A percentile compares a stretch with the other conserved stretches of the same genome.
Evolutionary conservation across 2,797 vertebrate species (phyloP).

Genomic region (Geotrypetes seraphini): DNA sequence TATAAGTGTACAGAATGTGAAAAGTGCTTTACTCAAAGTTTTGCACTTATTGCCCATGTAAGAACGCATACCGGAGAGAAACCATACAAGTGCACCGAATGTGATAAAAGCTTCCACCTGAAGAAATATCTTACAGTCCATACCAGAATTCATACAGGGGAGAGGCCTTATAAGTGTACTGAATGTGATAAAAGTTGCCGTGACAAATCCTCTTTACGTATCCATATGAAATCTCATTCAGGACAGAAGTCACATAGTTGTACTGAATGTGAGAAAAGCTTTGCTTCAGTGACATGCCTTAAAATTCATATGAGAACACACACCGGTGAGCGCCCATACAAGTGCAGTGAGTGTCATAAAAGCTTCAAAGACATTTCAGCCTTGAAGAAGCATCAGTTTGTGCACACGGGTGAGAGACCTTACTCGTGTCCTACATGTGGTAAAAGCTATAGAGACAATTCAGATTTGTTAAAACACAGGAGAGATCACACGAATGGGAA

Average conservation of each 20-base stretch:
- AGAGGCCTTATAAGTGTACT: no score
- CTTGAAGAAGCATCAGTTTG: constrained; percentile 41
- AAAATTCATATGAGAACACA: constrained; percentile 41
- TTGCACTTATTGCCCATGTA: no score
- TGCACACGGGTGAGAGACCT: constrained; percentile 38
- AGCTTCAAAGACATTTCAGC: constrained; percentile 44
- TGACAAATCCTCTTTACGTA: constrained; percentile 31
- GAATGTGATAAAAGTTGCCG: constrained; percentile 10
- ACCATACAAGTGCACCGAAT: no score
- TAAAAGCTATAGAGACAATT: constrained; percentile 47
- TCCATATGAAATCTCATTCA: constrained; percentile 21
- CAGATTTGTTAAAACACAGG: constrained; percentile 44
- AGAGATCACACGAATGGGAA: constrained; percentile 2
- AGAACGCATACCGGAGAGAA: no score
- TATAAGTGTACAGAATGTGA: no score
- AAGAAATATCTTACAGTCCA: no score
- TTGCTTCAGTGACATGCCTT: constrained; percentile 42
- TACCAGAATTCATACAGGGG: no score
- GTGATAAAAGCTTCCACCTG: no score
- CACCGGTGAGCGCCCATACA: constrained; percentile 42
- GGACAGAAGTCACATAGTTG: constrained; percentile 42
- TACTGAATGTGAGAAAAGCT: constrained; percentile 45
- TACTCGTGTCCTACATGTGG: constrained; percentile 40
- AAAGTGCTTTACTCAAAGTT: no score
- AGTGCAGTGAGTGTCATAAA: constrained; percentile 44